Conservation (phyloP, 2,797 vertebrate genomes). For the Helarctos malayanus region DNA sequence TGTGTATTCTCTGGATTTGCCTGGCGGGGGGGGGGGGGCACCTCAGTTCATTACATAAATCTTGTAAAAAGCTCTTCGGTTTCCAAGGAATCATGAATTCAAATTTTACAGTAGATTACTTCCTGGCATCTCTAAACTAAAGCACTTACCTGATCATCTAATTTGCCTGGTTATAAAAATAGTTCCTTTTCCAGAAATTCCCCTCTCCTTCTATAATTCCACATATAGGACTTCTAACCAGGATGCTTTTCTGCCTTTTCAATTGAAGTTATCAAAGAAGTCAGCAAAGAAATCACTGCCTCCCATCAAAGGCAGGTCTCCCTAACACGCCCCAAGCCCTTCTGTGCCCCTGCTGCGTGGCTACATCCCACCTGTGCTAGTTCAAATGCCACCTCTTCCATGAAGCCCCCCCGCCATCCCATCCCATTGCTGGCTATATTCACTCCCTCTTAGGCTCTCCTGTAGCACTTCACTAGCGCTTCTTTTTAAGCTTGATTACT, state of each 20-base stretch:
- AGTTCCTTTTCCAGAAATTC: conserved; percentile 52
- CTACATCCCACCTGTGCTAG: not conserved
- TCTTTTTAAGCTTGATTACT: not conserved
- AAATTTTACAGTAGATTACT: conserved; percentile 47
- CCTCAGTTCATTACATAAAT: conserved; percentile 10
- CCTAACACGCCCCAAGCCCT: not conserved
- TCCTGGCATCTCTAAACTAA: conserved; percentile 57
- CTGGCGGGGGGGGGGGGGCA: not conserved
- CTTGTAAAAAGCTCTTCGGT: conserved; percentile 38
- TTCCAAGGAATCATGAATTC: conserved; percentile 45
- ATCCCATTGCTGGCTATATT: not conserved
- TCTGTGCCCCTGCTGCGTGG: not conserved
- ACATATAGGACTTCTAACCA: not conserved
- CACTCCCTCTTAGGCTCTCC: not conserved
- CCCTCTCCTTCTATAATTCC: conserved; percentile 15
- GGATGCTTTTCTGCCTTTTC: not conserved
- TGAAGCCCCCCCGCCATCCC: not conserved
- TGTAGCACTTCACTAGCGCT: not conserved
- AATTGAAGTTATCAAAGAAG: not conserved
- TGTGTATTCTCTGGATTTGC: not conserved
- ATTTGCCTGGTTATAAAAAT: conserved; percentile 38
- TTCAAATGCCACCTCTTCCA: not conserved
- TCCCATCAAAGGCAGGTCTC: not conserved
- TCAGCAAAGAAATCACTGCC: not conserved
- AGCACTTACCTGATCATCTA: conserved; percentile 33